Percentiles rank a stretch among this genome's conserved stretches.
Conservation (phyloP, 2,888 invertebrate species). For the Napeogenes inachia region DNA sequence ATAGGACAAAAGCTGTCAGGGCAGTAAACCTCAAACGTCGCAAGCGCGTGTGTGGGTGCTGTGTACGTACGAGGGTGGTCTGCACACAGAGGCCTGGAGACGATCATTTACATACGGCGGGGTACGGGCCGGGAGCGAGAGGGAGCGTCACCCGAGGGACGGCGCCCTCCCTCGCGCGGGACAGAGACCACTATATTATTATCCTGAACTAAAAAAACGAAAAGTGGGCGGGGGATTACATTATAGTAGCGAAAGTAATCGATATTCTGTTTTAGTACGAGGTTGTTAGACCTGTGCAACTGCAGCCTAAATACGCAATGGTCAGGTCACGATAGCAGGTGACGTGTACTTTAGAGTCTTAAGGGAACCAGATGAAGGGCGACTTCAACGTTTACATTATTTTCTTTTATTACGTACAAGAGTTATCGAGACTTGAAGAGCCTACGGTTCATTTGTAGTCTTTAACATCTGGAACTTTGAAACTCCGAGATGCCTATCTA, state of each 20-base stretch:
- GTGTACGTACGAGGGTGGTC: slow-evolving; percentile 45
- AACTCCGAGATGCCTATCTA: too few relatives aligned
- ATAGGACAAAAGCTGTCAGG: slow-evolving; percentile 74
- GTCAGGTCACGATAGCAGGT: slow-evolving; percentile 58
- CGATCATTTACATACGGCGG: slow-evolving; percentile 77
- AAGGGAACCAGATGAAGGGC: not conserved
- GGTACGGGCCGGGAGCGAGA: slow-evolving; percentile 50
- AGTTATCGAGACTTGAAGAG: too few relatives aligned
- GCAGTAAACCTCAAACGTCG: slow-evolving; percentile 71
- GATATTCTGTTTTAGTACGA: slow-evolving; percentile 78
- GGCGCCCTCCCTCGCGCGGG: slow-evolving; percentile 49
- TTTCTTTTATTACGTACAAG: not conserved
- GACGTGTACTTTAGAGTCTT: not conserved
- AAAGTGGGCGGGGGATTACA: slow-evolving; percentile 79
- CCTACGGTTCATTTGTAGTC: too few relatives aligned
- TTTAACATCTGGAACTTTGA: too few relatives aligned
- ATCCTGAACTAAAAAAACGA: slow-evolving; percentile 72
- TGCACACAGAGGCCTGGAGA: slow-evolving; percentile 65
- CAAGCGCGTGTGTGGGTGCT: slow-evolving; percentile 44
- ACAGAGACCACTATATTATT: slow-evolving; percentile 72
- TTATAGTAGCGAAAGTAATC: slow-evolving; percentile 80
- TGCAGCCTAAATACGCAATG: slow-evolving; percentile 71
- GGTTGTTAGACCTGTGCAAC: slow-evolving; percentile 72
- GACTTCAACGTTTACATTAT: not conserved
- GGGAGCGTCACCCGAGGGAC: slow-evolving; percentile 48